Evolutionary conservation across 2,113 vertebrate species (phyloP).

Genomic region (Coregonus clupeaformis): DNA sequence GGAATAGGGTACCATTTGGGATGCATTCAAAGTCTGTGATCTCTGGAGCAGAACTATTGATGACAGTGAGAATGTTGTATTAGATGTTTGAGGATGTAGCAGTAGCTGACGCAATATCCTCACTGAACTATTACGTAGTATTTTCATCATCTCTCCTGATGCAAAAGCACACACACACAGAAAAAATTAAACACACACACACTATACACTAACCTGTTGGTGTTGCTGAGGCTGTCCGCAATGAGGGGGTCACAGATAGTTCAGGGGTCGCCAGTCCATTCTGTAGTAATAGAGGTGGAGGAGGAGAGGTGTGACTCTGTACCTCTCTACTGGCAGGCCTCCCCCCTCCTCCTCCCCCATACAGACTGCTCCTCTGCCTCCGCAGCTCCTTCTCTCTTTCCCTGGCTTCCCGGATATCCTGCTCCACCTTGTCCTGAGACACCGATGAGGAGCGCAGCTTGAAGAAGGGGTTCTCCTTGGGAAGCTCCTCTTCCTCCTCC

Average conservation of each 20-base stretch:
- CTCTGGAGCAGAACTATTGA: conserved; percentile 32
- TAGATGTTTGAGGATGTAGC: conserved; percentile 30
- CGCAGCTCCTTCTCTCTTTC: conserved; percentile 78
- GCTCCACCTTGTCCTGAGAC: conserved; percentile 69
- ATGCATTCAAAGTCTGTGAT: not conserved
- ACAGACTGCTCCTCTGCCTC: conserved; percentile 75
- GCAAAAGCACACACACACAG: conserved; percentile 6
- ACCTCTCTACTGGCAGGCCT: conserved; percentile 4
- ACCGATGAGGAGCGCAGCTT: conserved; percentile 61
- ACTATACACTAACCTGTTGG: conserved; percentile 59
- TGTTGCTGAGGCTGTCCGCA: conserved; percentile 22
- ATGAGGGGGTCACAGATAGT: conserved; percentile 14
- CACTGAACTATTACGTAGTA: conserved; percentile 35
- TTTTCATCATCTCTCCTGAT: conserved; percentile 45
- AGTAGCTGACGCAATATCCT: conserved; percentile 39
- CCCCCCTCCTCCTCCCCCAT: conserved; percentile 54
- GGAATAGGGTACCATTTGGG: no score
- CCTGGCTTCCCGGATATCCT: conserved; percentile 77
- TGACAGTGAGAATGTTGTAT: conserved; percentile 18
- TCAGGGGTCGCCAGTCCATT: conserved; percentile 33
- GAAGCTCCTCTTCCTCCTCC: conserved; percentile 5
- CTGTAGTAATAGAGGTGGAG: conserved; percentile 8
- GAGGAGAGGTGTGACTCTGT: conserved; percentile 12
- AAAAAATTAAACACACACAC: conserved; percentile 6
- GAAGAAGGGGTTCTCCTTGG: conserved; percentile 75